Evolutionary conservation across 2,797 vertebrate genomes (phyloP), one percentile per base, ranked within the genome.

Genomic region (Sebastes elongatus): DNA sequence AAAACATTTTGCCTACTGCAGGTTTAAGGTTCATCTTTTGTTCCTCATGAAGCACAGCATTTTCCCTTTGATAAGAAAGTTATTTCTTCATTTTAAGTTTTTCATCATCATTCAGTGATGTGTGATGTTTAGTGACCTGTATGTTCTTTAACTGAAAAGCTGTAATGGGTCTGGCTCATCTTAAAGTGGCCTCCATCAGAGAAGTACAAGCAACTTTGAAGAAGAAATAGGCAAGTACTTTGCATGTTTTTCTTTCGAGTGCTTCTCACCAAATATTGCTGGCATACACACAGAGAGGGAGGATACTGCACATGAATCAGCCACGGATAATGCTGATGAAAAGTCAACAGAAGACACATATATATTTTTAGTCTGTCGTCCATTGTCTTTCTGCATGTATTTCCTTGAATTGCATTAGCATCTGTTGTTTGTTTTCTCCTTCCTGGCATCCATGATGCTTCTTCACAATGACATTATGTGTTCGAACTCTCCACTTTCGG

Each of bases 401-500:
- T 42, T 76, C 79, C 77, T 87, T 85, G 72, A 4, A 85, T 86
- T 91, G 80, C 76, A 66, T 53, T 82, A 85, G 68, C 27, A 76
- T 0, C 0, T 69, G 7, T 73, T 81, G 64, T 53, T 55, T 30
- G 3, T 16, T 60, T 30, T 22, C 8, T 30, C 61, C 16, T 62
- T 67, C 56, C 55, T 59, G 66, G 23, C 38, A 63, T 72, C 35
- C 20, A 52, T 30, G 8, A 68, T 69, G 25, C 16, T 66, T 10
- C 74, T 28, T 82, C 84, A 84, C 76, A 82, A 52, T 59, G 27
- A 67, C 71, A 82, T 81, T 63, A 67, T 60, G 49, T 83, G 88
- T 85, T 67, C n/a, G 76, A 64, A 69, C 72, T 67, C 90, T 84
- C 76, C 85, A 88, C 76, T 62, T 74, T 60, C 80, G 87, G 79